Conservation (phyloP, 2,113 vertebrate species). For the Periophthalmus modestus region DNA sequence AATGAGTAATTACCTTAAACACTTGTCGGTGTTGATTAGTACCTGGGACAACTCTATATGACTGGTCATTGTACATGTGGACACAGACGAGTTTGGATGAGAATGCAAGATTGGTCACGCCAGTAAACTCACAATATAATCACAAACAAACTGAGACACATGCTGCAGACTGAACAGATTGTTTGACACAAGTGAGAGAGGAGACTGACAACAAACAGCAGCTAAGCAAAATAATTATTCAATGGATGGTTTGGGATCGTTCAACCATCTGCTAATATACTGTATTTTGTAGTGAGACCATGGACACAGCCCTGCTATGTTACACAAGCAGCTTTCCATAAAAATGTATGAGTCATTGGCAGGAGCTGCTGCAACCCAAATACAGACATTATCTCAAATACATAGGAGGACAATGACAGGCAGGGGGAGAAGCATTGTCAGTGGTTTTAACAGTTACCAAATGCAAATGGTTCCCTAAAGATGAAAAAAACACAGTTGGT, state of each 20-base stretch:
- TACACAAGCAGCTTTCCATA: conserved; percentile 23
- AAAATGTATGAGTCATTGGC: conserved; percentile 50
- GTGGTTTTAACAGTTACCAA: conserved; percentile 2
- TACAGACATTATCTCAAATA: conserved; percentile 18
- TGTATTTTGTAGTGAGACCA: conserved; percentile 18
- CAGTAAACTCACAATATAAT: background rate
- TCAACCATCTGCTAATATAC: conserved; percentile 42
- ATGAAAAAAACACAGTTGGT: background rate
- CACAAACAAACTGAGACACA: conserved; percentile 19
- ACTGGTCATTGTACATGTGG: background rate
- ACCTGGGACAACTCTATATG: no score
- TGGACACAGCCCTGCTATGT: conserved; percentile 26
- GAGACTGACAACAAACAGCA: background rate
- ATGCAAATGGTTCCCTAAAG: background rate
- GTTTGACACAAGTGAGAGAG: conserved; percentile 7
- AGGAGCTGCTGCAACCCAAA: conserved; percentile 18
- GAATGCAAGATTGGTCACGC: no score
- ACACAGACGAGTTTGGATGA: background rate
- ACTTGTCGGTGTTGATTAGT: no score
- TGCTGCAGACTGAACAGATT: conserved; percentile 26
- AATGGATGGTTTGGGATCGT: conserved; percentile 27
- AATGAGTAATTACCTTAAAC: no score
- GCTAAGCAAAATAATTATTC: conserved; percentile 18
- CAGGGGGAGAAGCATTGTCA: conserved; percentile 21
- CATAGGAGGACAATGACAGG: conserved; percentile 15